Base-by-base conservation (phyloP, 2,113 vertebrate species). In the Pseudopipra pipra region DNA sequence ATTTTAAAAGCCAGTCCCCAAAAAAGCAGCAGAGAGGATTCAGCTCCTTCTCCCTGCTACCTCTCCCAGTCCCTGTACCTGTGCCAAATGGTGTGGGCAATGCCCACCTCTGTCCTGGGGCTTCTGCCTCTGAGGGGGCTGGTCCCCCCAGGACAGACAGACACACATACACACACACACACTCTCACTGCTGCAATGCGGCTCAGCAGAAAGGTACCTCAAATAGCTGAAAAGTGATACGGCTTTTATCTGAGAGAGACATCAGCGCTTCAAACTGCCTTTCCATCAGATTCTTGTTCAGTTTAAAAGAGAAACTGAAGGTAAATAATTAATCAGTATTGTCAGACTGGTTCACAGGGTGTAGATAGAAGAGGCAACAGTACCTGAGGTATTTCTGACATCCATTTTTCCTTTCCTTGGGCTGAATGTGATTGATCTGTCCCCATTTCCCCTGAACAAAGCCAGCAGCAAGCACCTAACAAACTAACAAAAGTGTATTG, bases 311-410 rank as follows among this genome's bases (percentile, higher is more conserved):
- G 44, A 90, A 94, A 89, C 58, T 28, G 35, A 39, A 86, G 49
- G 37, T 90, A 85, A 93, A 92, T 90, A 85, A 93, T 91, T 91
- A 54, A 93, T 85, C 47, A 56, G n/a, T 62, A 37, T 81, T 90
- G 81, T 81, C 73, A 91, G 52, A 44, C 46, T 84, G 21, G 33
- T 51, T 77, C 68, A 47, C 33, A 30, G 55, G 15, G 12, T 2
- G 1, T n/a, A 74, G 55, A 27, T 2, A 80, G 43, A 76, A 86
- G 47, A 82, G 78, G 52, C 0, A 2, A n/a, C 44, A 52, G 13
- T 77, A 55, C 43, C 68, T 76, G 31, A 83, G 19, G 33, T 31
- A 74, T 35, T 21, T 22, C 51, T 75, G 61, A 47, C 35, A 41
- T 9, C 22, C 37, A 80, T 91, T 77, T 72, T 46, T n/a, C 22